phyloP scores from a whole-genome alignment of 2,888 invertebrate species.

The Ernsta delagoae region DNA sequence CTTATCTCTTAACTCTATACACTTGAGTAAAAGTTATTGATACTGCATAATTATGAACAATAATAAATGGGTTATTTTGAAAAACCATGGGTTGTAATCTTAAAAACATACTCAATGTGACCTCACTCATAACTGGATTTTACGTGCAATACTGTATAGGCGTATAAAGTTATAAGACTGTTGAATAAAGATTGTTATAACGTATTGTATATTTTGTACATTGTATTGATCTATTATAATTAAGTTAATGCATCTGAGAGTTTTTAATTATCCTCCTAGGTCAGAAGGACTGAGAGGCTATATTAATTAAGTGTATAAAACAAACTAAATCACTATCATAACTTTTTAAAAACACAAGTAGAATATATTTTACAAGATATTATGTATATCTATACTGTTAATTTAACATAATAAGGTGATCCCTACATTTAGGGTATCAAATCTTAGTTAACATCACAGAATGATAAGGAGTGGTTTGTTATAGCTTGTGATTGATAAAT shows the following conservation, averaged over 20 bases:
- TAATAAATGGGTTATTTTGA: conserved; percentile 15
- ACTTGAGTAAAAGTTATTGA: background rate
- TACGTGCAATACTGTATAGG: conserved; percentile 81
- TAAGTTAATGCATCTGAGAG: conserved; percentile 58
- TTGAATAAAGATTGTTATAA: conserved; percentile 81
- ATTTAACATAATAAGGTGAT: conserved; percentile 35
- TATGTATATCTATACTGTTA: conserved; percentile 39
- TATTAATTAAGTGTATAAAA: conserved; percentile 52
- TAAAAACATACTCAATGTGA: conserved; percentile 22
- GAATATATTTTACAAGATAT: conserved; percentile 39
- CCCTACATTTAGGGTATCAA: conserved; percentile 39
- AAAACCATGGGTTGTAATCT: conserved; percentile 39
- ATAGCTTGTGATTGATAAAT: conserved; percentile 55
- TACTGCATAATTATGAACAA: background rate
- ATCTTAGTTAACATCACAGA: conserved; percentile 40
- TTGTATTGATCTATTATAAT: conserved; percentile 70
- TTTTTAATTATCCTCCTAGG: conserved; percentile 61
- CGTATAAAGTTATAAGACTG: conserved; percentile 82
- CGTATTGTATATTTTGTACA: conserved; percentile 81
- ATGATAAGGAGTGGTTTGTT: conserved; percentile 51
- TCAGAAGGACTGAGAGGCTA: conserved; percentile 58
- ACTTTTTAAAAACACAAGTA: conserved; percentile 37
- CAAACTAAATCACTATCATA: conserved; percentile 39
- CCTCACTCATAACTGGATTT: conserved; percentile 48
- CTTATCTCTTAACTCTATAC: background rate